Percentiles rank a stretch among this genome's conserved stretches.
Conservation (phyloP, 2,797 vertebrate genomes). For the Phoeniculus purpureus region DNA sequence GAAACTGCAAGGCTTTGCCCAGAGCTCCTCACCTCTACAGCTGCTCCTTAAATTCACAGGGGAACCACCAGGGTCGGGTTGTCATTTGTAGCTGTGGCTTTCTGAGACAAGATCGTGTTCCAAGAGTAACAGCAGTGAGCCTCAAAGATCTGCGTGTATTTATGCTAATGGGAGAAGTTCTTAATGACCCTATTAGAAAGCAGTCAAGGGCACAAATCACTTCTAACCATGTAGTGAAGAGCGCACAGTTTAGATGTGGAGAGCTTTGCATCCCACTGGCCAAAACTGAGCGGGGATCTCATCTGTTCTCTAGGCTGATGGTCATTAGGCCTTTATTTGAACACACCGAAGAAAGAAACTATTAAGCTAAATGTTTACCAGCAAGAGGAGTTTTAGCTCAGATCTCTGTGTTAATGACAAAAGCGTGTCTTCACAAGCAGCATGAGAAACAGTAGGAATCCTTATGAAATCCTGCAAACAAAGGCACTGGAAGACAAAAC, state of each 20-base stretch:
- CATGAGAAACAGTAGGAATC: neutral
- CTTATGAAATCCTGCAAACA: neutral
- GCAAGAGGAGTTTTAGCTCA: neutral
- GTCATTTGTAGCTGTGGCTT: neutral
- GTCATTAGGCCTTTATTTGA: neutral
- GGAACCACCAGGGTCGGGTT: rapidly evolving
- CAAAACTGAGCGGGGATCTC: neutral
- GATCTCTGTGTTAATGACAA: neutral
- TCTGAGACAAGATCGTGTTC: neutral
- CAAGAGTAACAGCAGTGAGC: neutral
- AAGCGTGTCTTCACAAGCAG: neutral
- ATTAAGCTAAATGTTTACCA: neutral
- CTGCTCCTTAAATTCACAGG: neutral
- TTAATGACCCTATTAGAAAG: neutral
- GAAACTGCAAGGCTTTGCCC: neutral
- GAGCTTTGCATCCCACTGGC: neutral
- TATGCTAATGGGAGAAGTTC: neutral
- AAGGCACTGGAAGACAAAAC: neutral
- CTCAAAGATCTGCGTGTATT: neutral
- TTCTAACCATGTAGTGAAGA: neutral
- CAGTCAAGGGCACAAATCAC: neutral
- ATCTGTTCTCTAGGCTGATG: neutral
- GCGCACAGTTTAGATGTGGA: neutral
- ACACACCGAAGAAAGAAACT: neutral
- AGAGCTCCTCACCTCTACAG: rapidly evolving